Evolutionary conservation across 2,797 vertebrate genomes (phyloP).

Genomic region (Rhyacichthys aspro): DNA sequence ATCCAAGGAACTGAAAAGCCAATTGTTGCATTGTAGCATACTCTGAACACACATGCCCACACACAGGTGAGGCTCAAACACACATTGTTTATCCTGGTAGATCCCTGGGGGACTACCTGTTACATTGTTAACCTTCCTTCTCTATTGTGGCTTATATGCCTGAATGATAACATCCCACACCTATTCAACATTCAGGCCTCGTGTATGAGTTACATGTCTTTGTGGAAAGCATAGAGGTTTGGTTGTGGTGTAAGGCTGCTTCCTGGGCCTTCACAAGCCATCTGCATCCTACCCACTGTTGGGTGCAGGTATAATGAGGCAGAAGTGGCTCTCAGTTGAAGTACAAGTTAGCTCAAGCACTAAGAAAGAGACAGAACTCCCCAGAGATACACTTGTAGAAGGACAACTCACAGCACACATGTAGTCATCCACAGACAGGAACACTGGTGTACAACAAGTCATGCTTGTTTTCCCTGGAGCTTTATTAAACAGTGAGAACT

Average conservation of each 20-base stretch:
- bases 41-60: constrained; percentile 5
- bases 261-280: constrained; percentile 7
- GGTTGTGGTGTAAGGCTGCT: not conserved
- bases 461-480: constrained; percentile 33
- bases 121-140: constrained; percentile 38
- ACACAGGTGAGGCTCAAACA: too few relatives aligned
- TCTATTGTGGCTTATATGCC: constrained; percentile 7
- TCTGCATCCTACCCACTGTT: constrained; percentile 15
- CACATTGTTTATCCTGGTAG: constrained; percentile 38
- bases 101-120: constrained; percentile 32
- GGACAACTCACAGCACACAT: constrained; percentile 27
- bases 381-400: constrained; percentile 24
- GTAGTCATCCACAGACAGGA: constrained; percentile 8
- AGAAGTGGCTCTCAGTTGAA: constrained; percentile 28
- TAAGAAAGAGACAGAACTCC: constrained; percentile 24
- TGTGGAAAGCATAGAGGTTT: constrained; percentile 11
- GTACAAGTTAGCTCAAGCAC: constrained; percentile 19
- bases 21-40: constrained; percentile 14
- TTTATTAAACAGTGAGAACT: constrained; percentile 50
- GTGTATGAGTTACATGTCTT: constrained; percentile 16
- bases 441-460: constrained; percentile 10
- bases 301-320: constrained; percentile 40
- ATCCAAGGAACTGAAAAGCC: constrained; percentile 27
- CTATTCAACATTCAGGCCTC: constrained; percentile 37
- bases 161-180: constrained; percentile 19